Percentiles rank a stretch among this genome's conserved stretches.
Evolutionary conservation across 2,888 invertebrate genomes (phyloP).

Genomic region (Odontocerum albicorne): DNA sequence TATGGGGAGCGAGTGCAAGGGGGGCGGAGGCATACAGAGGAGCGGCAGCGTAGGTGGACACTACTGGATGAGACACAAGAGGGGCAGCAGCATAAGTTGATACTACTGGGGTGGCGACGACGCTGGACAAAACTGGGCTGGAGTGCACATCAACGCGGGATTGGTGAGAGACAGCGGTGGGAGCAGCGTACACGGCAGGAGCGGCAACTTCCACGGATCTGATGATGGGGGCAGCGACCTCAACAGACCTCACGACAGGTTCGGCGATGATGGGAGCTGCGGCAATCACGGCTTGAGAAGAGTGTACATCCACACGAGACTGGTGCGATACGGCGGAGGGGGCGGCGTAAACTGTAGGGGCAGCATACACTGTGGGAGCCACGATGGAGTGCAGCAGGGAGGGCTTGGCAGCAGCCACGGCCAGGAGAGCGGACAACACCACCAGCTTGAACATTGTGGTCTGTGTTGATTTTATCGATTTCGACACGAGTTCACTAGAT

Average conservation of each 20-base stretch:
- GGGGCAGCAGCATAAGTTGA: conserved; percentile 28
- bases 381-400: conserved; percentile 41
- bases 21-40: conserved; percentile 44
- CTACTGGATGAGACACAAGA: conserved; percentile 13
- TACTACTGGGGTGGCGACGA: conserved; percentile 50
- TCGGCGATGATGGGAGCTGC: conserved; percentile 33
- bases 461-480: conserved; percentile 46
- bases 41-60: conserved; percentile 36
- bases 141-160: conserved; percentile 39
- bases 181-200: conserved; percentile 36
- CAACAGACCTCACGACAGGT: conserved; percentile 32
- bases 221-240: conserved; percentile 38
- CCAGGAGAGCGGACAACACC: conserved; percentile 63
- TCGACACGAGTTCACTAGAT: conserved; percentile 30
- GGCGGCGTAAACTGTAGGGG: conserved; percentile 28
- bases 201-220: conserved; percentile 29
- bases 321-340: conserved; percentile 45
- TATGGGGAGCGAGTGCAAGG: conserved; percentile 52
- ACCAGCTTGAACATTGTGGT: conserved; percentile 59
- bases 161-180: conserved; percentile 42
- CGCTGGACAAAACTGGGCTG: conserved; percentile 41
- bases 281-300: conserved; percentile 39
- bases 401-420: conserved; percentile 60
- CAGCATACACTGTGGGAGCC: conserved; percentile 43
- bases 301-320: conserved; percentile 46